A percentile compares a stretch with the other conserved stretches of the same genome.
Conservation (phyloP, 2,888 invertebrate species). For the Oxystoma pomonae region DNA sequence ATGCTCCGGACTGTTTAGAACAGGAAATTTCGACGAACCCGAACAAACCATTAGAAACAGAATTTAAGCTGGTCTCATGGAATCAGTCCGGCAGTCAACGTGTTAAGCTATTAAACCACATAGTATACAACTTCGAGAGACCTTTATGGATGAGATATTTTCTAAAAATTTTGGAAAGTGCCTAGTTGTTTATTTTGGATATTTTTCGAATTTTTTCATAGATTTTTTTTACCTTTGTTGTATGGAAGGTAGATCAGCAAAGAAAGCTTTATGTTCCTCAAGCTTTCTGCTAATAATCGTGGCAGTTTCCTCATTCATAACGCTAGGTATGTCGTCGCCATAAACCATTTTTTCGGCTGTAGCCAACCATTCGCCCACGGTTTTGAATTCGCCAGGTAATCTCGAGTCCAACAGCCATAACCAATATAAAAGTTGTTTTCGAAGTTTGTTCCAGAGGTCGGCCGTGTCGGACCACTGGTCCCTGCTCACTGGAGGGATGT, state of each 20-base stretch:
- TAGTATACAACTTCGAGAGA: too few relatives aligned
- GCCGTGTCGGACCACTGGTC: slow-evolving; percentile 85
- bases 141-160: too few relatives aligned
- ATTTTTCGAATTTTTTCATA: too few relatives aligned
- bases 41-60: too few relatives aligned
- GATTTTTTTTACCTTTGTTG: slow-evolving; percentile 57
- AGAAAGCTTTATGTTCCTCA: slow-evolving; percentile 87
- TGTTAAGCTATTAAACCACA: too few relatives aligned
- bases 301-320: slow-evolving; percentile 86
- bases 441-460: slow-evolving; percentile 75
- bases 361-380: slow-evolving; percentile 86
- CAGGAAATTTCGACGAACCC: too few relatives aligned
- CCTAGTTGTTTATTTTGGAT: too few relatives aligned
- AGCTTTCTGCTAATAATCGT: slow-evolving; percentile 81
- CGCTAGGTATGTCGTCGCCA: slow-evolving; percentile 77
- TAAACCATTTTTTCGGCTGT: slow-evolving; percentile 78
- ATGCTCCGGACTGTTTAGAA: too few relatives aligned
- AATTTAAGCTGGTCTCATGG: too few relatives aligned
- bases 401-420: slow-evolving; percentile 82
- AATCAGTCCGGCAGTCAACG: too few relatives aligned
- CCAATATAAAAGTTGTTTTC: slow-evolving; percentile 78
- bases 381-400: slow-evolving; percentile 80
- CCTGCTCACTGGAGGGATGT: slow-evolving; percentile 74
- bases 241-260: slow-evolving; percentile 75
- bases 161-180: too few relatives aligned